These are phyloP conservation scores for Protobothrops mucrosquamatus DNA, from an alignment of 2,113 vertebrate genomes.

Conservation along the genomic window DNA sequence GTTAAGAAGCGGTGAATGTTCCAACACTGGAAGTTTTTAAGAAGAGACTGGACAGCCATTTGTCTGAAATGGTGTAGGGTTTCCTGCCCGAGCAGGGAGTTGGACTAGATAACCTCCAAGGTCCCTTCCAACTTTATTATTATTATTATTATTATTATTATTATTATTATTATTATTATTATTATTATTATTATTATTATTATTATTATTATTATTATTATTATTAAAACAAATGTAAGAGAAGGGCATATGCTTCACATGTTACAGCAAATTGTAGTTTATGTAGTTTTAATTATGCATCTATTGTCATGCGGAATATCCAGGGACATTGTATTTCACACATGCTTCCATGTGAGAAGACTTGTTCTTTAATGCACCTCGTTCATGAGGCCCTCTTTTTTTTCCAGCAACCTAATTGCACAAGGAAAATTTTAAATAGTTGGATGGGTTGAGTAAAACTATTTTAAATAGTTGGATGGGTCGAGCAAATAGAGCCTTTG, in stretches of 20 bases:
- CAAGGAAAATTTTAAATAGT: not conserved
- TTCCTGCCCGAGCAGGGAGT: no score
- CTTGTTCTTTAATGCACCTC: no score
- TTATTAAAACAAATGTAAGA: not conserved
- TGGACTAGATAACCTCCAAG: no score
- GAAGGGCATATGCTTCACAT: not conserved
- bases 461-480: not conserved
- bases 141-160: no score
- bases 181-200: no score
- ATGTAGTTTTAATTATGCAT: not conserved
- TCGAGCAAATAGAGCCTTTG: not conserved
- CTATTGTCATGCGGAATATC: not conserved
- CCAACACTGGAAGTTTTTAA: no score
- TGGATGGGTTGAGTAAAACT: not conserved
- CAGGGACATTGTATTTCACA: not conserved
- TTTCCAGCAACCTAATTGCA: not conserved
- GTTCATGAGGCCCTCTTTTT: not conserved
- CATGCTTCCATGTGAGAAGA: not conserved
- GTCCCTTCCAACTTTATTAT: no score
- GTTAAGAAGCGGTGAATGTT: no score
- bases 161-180: no score
- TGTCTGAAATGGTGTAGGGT: no score
- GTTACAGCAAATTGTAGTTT: not conserved
- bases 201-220: no score
- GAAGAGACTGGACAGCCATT: no score